Evolutionary conservation across 1,140 invertebrate species (phyloP).

Genomic region (Episyrphus balteatus): DNA sequence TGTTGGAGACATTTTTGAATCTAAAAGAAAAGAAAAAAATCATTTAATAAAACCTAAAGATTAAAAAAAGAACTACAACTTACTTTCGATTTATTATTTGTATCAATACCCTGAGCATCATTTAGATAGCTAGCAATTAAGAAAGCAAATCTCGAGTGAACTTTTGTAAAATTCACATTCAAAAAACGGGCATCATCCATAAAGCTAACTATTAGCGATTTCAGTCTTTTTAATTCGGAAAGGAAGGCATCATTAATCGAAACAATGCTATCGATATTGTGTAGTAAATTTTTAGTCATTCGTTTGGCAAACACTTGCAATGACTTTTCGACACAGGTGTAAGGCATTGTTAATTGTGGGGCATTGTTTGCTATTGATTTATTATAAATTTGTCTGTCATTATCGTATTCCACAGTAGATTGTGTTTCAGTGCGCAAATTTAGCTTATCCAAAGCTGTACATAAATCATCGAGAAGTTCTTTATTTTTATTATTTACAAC

Average conservation of each 20-base stretch:
- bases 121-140: conserved; percentile 43
- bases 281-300: conserved; percentile 41
- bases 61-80: conserved; percentile 1
- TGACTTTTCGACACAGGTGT: conserved; percentile 51
- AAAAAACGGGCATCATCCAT: conserved; percentile 50
- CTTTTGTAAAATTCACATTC: conserved; percentile 46
- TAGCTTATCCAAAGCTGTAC: conserved; percentile 9
- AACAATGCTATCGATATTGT: conserved; percentile 30
- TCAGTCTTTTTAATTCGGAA: conserved; percentile 50
- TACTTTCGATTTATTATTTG: conserved; percentile 6
- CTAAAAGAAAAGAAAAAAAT: conserved; percentile 5
- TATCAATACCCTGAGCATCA: conserved; percentile 21
- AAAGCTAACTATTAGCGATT: conserved; percentile 52
- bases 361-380: not conserved
- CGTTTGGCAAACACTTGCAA: conserved; percentile 55
- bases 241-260: conserved; percentile 39
- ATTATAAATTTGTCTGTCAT: not conserved
- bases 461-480: conserved; percentile 4
- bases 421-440: not conserved
- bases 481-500: not conserved
- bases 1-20: conserved; percentile 18
- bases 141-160: conserved; percentile 49
- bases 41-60: not conserved
- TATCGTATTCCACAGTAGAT: not conserved
- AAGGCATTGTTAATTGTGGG: conserved; percentile 36